A percentile compares a stretch with the other conserved stretches of the same genome.
phyloP scores from a whole-genome alignment of 2,113 vertebrate species.

The Prochilodus magdalenae region DNA sequence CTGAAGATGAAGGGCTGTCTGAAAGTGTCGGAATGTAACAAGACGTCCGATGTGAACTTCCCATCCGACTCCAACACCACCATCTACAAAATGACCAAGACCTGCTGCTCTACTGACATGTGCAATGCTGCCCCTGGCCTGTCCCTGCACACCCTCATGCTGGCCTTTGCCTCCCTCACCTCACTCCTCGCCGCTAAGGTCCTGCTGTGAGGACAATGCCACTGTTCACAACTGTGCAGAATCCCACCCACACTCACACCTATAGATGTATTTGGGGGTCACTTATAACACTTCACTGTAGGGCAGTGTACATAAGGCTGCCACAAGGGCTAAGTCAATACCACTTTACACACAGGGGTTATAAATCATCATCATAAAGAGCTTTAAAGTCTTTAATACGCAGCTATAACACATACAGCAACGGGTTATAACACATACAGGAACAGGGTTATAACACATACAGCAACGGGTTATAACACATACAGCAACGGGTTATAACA shows the following conservation, averaged over 20 bases:
- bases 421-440: too few relatives aligned
- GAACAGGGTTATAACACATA: too few relatives aligned
- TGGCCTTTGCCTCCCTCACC: constrained; percentile 59
- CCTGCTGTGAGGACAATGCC: constrained; percentile 61
- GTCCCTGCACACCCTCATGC: constrained; percentile 44
- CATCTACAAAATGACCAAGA: constrained; percentile 61
- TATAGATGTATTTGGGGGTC: background rate
- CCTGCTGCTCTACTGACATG: constrained; percentile 72
- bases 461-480: too few relatives aligned
- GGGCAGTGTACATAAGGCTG: too few relatives aligned
- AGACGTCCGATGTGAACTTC: background rate
- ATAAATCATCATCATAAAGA: too few relatives aligned
- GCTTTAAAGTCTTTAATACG: too few relatives aligned
- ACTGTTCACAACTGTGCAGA: background rate
- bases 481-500: too few relatives aligned
- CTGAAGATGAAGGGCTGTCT: constrained; percentile 73
- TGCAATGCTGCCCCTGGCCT: constrained; percentile 70
- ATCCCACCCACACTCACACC: background rate
- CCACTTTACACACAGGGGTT: too few relatives aligned
- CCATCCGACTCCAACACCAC: background rate
- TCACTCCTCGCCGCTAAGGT: constrained; percentile 61
- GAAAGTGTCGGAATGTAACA: constrained; percentile 31
- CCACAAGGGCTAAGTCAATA: too few relatives aligned
- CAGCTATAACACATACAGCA: too few relatives aligned
- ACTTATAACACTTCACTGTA: too few relatives aligned